Evolutionary conservation across 2,113 vertebrate genomes (phyloP).

Genomic region (Donacobius atricapilla): DNA sequence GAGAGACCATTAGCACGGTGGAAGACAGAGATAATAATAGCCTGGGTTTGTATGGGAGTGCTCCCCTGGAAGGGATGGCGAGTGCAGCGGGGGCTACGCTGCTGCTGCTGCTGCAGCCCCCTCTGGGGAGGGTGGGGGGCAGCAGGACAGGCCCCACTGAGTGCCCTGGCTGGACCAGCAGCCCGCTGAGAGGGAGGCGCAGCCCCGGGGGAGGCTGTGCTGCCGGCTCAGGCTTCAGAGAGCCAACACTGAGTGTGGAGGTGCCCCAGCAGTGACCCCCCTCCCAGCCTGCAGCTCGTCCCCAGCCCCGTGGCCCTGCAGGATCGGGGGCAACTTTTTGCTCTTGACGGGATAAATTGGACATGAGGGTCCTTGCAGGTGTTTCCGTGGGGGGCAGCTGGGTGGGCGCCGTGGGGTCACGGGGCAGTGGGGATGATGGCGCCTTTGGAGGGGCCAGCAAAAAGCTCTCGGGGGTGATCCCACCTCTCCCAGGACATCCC

Average conservation of each 20-base stretch:
- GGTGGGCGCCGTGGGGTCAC: neutral
- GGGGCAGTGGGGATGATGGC: neutral
- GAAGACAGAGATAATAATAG: constrained; percentile 50
- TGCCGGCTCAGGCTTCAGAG: neutral
- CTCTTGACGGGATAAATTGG: neutral
- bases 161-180: neutral
- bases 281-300: accelerated
- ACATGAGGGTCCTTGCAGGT: neutral
- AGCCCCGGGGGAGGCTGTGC: neutral
- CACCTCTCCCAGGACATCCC: neutral
- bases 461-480: neutral
- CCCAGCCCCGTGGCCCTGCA: neutral
- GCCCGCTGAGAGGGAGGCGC: neutral
- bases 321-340: too few species aligned
- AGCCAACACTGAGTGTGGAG: accelerated
- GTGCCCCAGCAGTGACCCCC: neutral
- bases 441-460: neutral
- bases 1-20: constrained; percentile 53
- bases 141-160: accelerated
- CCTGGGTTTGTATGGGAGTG: constrained; percentile 8
- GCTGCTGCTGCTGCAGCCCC: neutral
- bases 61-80: neutral
- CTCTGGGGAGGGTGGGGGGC: neutral
- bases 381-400: neutral
- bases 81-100: neutral